Evolutionary conservation across 2,113 vertebrate species (phyloP), one percentile per base, ranked within the genome.

Genomic region (Caretta caretta): DNA sequence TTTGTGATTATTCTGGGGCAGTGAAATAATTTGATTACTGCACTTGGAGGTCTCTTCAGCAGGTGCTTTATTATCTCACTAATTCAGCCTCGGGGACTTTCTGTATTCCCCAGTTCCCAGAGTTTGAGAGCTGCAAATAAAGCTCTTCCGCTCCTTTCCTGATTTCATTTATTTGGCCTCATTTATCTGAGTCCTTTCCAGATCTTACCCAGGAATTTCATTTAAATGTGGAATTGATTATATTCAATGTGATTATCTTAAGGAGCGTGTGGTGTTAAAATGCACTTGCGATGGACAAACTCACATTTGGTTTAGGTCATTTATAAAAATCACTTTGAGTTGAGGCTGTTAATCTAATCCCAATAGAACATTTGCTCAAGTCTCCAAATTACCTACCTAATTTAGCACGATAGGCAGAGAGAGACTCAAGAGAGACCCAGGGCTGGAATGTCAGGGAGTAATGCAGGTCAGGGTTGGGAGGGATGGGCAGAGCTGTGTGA

Each of bases 51-150:
- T 93, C 94, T 95, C 97, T 97, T 92, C 94, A 94, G 93, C 96
- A 95, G 94, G 97, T 97, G 96, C 93, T 97, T 97, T 97, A 96
- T 97, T 96, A 97, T 97, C 95, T 96, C 94, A 87, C 54, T 97
- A 97, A 98, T 97, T 97, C 94, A 92, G 87, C 92, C 93, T 97
- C 5, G 92, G 95, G 96, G 94, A 96, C 92, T 92, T 97, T 78
- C 54, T 91, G 83, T 89, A 89, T 92, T 96, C 96, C 95, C 95
- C 92, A 97, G 13, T 96, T 96, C 95, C 97, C 93, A 93, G 88
- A 96, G 93, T 97, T 96, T 91, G 95, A 95, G 86, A 97, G 97
- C 95, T 97, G 93, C 97, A 98, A 97, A 97, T 96, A 96, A 94
- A 97, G 95, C 91, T 88, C 96, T 90, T 84, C 46, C 86, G 87